Conservation (phyloP, 2,797 vertebrate species). For the Phoxinus dragarum region DNA sequence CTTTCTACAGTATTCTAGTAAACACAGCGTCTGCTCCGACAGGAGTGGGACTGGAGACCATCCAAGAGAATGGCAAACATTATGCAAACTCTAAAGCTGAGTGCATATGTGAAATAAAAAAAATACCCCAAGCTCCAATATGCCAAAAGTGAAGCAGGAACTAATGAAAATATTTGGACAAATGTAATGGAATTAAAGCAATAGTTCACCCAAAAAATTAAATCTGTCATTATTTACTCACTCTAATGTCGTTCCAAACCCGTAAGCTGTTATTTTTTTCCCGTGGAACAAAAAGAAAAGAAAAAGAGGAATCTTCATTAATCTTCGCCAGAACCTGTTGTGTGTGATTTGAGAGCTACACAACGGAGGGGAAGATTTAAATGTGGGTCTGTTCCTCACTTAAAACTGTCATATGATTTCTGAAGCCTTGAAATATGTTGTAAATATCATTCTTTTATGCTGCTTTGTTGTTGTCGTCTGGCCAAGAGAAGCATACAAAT, state of each 20-base stretch:
- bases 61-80: conserved; percentile 52
- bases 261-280: conserved; percentile 15
- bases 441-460: background rate
- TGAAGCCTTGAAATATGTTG: background rate
- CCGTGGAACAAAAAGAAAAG: background rate
- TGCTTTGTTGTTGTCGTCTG: background rate
- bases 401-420: background rate
- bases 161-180: conserved; percentile 47
- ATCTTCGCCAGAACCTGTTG: background rate
- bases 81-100: conserved; percentile 47
- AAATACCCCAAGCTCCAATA: conserved; percentile 23
- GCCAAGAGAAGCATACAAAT: background rate
- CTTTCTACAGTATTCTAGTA: conserved; percentile 56
- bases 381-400: background rate
- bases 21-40: conserved; percentile 51
- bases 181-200: conserved; percentile 33
- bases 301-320: conserved; percentile 7
- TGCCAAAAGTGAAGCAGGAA: conserved; percentile 50
- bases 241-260: conserved; percentile 24
- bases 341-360: background rate
- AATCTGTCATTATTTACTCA: conserved; percentile 36
- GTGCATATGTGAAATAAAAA: background rate
- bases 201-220: conserved; percentile 22
- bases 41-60: conserved; percentile 35
- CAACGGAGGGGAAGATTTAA: background rate